Evolutionary conservation across 1,140 invertebrate species (phyloP), one percentile per base, ranked within the genome.

Genomic region (Ooceraea biroi): DNA sequence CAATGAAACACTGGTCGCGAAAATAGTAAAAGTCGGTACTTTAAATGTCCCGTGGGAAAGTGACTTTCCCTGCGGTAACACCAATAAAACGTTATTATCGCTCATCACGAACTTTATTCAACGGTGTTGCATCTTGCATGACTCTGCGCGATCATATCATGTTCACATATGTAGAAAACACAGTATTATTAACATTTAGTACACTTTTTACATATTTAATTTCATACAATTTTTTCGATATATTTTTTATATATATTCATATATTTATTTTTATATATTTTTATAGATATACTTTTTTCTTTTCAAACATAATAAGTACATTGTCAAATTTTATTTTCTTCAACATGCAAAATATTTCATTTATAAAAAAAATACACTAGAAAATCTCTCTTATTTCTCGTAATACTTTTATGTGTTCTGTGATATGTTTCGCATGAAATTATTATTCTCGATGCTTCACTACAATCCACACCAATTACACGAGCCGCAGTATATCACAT

Each of bases 61-160:
- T 55, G 30, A 69, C 17, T 69, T 17, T n/a, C 22, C 11, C 19
- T 2, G 5, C 30, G 12, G 48, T 22, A 55, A 69, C 69, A 78
- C 5, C 63, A 55, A 78, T 78, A 78, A 78, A 78, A 69, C 11
- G 48, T 78, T 69, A 78, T 78, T 55, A 78, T 69, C 63, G 63
- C 52, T 68, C 55, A 52, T 78, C 61, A 78, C 50, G 36, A 78
- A 19, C 27, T 78, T 48, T 55, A 57, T 69, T 55, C 22, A 5
- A 44, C 55, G 50, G 22, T 48, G 36, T 25, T 78, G 12, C 36
- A 69, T 78, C 58, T 68, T 57, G 44, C 19, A 78, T 69, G 17
- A 78, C 30, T 57, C 25, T 22, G 52, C 19, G 10, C 30, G 0
- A 41, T 41, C 30, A 14, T 55, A 69, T 69, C 22, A 44, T 22